phyloP scores from a whole-genome alignment of 1,140 invertebrate genomes.

The Paramacrobiotus metropolitanus region DNA sequence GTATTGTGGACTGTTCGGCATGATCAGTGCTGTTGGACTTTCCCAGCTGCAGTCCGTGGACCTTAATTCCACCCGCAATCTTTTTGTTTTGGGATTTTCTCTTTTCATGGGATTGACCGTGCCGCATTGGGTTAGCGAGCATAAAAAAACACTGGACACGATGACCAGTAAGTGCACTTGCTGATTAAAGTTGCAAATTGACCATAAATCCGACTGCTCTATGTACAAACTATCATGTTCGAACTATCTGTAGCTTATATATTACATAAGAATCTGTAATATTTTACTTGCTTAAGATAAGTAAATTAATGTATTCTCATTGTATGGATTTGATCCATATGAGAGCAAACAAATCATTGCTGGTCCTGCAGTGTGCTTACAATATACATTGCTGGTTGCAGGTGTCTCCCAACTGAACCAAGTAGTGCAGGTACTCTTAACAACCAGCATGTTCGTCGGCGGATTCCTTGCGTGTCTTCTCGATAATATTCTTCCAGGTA shows the following conservation, averaged over 20 bases:
- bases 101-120: conserved; percentile 55
- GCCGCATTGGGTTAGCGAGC: conserved; percentile 44
- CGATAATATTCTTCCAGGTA: conserved; percentile 65
- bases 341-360: too few relatives aligned
- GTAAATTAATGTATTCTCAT: conserved; percentile 7
- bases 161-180: conserved; percentile 35
- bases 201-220: background rate
- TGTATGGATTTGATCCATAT: background rate
- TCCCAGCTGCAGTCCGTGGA: conserved; percentile 58
- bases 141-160: conserved; percentile 34
- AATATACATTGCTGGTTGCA: conserved; percentile 10
- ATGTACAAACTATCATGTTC: too few relatives aligned
- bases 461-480: conserved; percentile 49
- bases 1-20: conserved; percentile 64
- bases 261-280: too few relatives aligned
- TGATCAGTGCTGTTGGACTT: conserved; percentile 41
- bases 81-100: conserved; percentile 66
- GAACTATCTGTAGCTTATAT: too few relatives aligned
- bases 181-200: conserved; percentile 8
- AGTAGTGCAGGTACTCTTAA: conserved; percentile 47
- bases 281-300: too few relatives aligned
- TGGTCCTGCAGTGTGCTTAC: background rate
- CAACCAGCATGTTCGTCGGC: conserved; percentile 59
- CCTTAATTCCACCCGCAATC: conserved; percentile 48
- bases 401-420: conserved; percentile 33